Conservation (phyloP, 2,888 invertebrate genomes). For the Campoletis raptor region DNA sequence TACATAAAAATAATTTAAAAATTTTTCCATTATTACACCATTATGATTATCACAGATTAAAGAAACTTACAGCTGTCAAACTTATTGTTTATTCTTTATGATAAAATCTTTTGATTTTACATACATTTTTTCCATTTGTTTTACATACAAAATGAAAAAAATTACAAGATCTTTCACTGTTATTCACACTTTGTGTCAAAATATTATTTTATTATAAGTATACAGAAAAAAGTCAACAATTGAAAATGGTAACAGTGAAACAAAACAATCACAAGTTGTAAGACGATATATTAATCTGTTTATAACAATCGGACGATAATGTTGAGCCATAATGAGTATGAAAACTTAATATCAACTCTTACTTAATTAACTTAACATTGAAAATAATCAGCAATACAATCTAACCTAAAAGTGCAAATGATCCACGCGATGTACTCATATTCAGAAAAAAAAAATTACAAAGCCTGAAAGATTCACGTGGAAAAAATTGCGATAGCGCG, state of each 20-base stretch:
- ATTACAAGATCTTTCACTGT: not conserved
- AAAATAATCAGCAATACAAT: slow-evolving; percentile 29
- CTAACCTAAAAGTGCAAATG: slow-evolving; percentile 65
- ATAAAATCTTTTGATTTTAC: not conserved
- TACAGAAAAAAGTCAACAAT: not conserved
- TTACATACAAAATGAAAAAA: not conserved
- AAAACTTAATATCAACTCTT: slow-evolving; percentile 7
- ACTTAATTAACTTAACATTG: not conserved
- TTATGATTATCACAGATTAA: not conserved
- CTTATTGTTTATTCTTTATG: not conserved
- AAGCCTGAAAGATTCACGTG: slow-evolving; percentile 13
- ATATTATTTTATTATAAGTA: not conserved
- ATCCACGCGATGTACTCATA: slow-evolving; percentile 32
- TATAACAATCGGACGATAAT: not conserved
- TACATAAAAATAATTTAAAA: not conserved
- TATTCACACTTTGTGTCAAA: not conserved
- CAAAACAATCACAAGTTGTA: not conserved
- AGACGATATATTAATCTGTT: not conserved
- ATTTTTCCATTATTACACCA: not conserved
- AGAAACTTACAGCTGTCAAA: not conserved
- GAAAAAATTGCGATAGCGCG: not conserved
- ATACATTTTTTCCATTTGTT: not conserved
- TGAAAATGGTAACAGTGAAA: not conserved
- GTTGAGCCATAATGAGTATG: not conserved
- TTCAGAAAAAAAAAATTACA: not conserved